Evolutionary conservation across 1,140 invertebrate species (phyloP), one percentile per base, ranked within the genome.

Genomic region (Saccostrea glomerata): DNA sequence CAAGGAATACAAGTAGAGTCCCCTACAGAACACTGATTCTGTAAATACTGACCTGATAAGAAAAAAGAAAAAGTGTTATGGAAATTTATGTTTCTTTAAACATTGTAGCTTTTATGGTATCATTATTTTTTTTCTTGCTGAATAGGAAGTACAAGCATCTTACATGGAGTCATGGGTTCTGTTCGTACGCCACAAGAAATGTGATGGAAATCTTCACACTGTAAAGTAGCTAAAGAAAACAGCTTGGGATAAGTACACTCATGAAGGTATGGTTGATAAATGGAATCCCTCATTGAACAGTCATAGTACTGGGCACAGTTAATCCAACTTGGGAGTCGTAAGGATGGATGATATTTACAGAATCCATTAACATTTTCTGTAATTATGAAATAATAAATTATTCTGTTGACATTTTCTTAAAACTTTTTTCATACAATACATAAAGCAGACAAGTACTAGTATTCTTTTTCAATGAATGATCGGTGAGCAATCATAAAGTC

Each of bases 221-320:
- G 77, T 47, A 86, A 56, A 4, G 85, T 86, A 9, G 88, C 88
- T n/a, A 70, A 36, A 13, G 92, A 92, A 83, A 91, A 93, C 12
- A 93, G 86, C 25, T 91, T 82, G 0, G 92, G 92, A 89, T 92
- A 93, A 12, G 73, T 55, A 83, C 92, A 92, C 66, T 92, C 92
- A 30, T 89, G 85, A 40, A 91, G 88, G 63, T 89, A 86, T 15
- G 90, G 90, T 54, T 88, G 89, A 17, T 88, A 86, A 3, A 73
- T 77, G 12, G 90, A 86, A 13, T 87, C 84, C 7, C 15, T 82
- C 47, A 90, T 84, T 5, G 89, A 89, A 82, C 92, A 93, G 87
- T 93, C 89, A 86, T 91, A 93, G 85, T 92, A 93, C 87, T 92
- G 92, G 40, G 91, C 92, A 89, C 92, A 93, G 88, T 93, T 91